phyloP scores from a whole-genome alignment of 1,140 invertebrate genomes.

The Ceratina calcarata region DNA sequence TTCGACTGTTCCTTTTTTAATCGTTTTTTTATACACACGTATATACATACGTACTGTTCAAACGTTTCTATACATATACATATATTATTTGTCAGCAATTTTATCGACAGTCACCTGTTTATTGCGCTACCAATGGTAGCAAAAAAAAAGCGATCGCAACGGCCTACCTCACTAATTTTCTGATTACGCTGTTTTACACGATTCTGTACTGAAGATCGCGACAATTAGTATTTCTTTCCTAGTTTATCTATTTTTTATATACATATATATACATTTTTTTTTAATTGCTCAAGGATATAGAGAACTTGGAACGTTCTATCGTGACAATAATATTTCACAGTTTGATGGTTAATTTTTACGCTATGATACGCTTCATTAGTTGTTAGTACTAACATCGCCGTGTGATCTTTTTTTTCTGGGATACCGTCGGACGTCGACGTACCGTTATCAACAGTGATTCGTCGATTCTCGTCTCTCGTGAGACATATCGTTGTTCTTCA shows the following conservation, averaged over 20 bases:
- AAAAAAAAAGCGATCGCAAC: slow-evolving; percentile 24
- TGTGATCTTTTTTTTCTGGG: slow-evolving; percentile 56
- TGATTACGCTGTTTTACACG: slow-evolving; percentile 40
- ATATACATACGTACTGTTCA: not conserved
- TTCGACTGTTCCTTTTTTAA: slow-evolving; percentile 19
- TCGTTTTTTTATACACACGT: slow-evolving; percentile 14
- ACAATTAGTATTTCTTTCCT: slow-evolving; percentile 24
- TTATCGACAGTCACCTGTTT: slow-evolving; percentile 1
- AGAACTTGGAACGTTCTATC: slow-evolving; percentile 57
- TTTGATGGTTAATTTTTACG: slow-evolving; percentile 69
- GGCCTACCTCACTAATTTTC: slow-evolving; percentile 49
- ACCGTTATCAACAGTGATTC: slow-evolving; percentile 1
- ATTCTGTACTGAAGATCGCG: slow-evolving; percentile 23
- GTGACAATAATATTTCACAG: slow-evolving; percentile 69
- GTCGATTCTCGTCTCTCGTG: not conserved
- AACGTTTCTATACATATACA: not conserved
- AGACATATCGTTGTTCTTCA: not conserved
- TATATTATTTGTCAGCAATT: not conserved
- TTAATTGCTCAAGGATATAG: slow-evolving; percentile 39
- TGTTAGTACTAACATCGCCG: slow-evolving; percentile 74
- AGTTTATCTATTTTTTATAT: not conserved
- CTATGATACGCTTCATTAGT: slow-evolving; percentile 74
- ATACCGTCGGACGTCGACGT: slow-evolving; percentile 42
- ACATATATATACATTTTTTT: not conserved
- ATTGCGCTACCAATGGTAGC: slow-evolving; percentile 22